These are phyloP conservation scores for Lates calcarifer DNA, from an alignment of 2,113 vertebrate genomes.

Conservation along the genomic window DNA sequence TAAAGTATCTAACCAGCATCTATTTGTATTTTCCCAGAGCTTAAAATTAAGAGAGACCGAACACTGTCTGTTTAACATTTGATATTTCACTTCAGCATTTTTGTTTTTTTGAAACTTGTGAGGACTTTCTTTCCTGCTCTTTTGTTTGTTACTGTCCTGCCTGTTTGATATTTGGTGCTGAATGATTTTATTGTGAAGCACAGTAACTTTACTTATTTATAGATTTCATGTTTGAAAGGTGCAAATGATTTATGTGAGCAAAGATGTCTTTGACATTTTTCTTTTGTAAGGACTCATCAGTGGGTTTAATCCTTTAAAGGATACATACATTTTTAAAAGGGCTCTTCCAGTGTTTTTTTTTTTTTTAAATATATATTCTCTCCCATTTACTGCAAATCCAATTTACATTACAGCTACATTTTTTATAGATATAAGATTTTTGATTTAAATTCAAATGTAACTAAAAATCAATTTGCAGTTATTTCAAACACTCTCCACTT, in stretches of 20 bases:
- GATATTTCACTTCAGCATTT: too few species aligned
- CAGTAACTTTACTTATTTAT: background rate
- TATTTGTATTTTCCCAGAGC: too few species aligned
- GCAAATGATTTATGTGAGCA: background rate
- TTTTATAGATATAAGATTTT: background rate
- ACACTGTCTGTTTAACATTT: too few species aligned
- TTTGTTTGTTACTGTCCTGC: background rate
- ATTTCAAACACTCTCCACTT: background rate
- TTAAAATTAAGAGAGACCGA: too few species aligned
- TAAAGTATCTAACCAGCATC: too few species aligned
- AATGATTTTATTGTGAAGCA: background rate
- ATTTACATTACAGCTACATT: background rate
- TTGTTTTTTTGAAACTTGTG: too few species aligned
- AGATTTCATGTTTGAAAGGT: background rate
- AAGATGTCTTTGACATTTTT: background rate
- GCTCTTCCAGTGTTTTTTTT: background rate
- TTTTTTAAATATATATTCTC: background rate
- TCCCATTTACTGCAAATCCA: background rate
- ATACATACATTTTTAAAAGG: background rate
- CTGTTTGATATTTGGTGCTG: background rate
- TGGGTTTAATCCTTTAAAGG: background rate
- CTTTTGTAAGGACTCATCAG: background rate
- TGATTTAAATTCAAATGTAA: background rate
- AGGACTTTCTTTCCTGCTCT: background rate
- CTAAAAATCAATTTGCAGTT: background rate